These are phyloP conservation scores for Macrosiphum euphorbiae DNA, from an alignment of 2,888 invertebrate genomes.

Conservation along the genomic window DNA sequence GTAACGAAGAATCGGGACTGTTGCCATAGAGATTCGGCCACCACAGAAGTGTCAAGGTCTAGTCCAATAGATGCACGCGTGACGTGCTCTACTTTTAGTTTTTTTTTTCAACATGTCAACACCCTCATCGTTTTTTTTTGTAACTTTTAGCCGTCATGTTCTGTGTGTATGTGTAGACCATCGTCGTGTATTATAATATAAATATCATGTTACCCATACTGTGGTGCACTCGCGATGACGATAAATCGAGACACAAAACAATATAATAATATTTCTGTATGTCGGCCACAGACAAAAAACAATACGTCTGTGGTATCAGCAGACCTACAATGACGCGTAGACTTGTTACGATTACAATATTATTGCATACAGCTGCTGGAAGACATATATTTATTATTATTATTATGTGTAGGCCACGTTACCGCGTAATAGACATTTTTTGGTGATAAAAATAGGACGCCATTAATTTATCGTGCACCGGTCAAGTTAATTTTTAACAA, in stretches of 20 bases:
- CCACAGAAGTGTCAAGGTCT: conserved; percentile 20
- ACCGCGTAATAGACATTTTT: background rate
- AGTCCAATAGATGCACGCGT: background rate
- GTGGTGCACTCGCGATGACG: no score
- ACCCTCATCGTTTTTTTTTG: background rate
- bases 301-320: no score
- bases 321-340: background rate
- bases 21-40: conserved; percentile 12
- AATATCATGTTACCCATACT: no score
- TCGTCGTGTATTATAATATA: no score
- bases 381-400: no score
- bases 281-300: background rate
- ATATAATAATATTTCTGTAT: no score
- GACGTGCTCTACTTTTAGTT: conserved; percentile 7
- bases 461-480: background rate
- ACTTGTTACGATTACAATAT: background rate
- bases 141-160: background rate
- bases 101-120: background rate
- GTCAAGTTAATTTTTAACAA: background rate
- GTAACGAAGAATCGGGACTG: background rate
- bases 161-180: background rate
- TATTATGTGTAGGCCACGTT: background rate
- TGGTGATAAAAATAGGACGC: background rate
- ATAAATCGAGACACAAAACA: background rate
- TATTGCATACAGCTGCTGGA: background rate